Base-by-base conservation (phyloP, 1,140 invertebrate species). In the Panulirus ornatus region DNA sequence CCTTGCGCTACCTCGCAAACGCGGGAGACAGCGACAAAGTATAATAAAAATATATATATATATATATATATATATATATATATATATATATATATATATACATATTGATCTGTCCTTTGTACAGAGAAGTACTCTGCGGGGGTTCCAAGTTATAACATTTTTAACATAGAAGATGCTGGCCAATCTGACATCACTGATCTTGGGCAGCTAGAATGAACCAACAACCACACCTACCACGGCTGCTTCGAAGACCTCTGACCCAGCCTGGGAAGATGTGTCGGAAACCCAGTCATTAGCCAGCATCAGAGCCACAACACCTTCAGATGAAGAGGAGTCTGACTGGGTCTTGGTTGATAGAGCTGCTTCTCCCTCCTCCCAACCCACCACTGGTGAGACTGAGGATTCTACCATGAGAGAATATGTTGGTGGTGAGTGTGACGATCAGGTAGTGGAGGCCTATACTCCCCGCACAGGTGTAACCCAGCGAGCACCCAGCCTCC, bases 321-420 rank as follows among this genome's bases (percentile, higher is more conserved):
- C 70, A 71, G 87, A 89, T 58, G 87, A 75, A 19, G 87, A 89
- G 63, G 87, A 89, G 34, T 36, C 87, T 36, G 87, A 89, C 87
- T 89, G 87, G 87, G 76, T 89, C 16, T 73, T 89, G 34, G 79
- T 89, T 30, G 87, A 89, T 5, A 82, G 78, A 75, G 66, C 87
- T 51, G 87, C 63, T 70, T 89, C 87, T 71, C 87, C 87, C 79
- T 89, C 87, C 79, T 89, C 87, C 63, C 78, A 81, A 66, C 66
- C 79, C 36, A 54, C 66, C 40, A 19, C 70, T 36, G 75, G n/a
- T 70, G 87, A 89, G n/a, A 82, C 44, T 36, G 87, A 89, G 34
- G 87, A 89, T 9, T 83, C 87, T 51, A 44, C 87, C 63, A 90
- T 90, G 88, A 90, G 73, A 78, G 82, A 84, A 54, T 58, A 90